Base-by-base conservation (phyloP, 2,888 invertebrate genomes). In the Aproaerema taeniolella region DNA sequence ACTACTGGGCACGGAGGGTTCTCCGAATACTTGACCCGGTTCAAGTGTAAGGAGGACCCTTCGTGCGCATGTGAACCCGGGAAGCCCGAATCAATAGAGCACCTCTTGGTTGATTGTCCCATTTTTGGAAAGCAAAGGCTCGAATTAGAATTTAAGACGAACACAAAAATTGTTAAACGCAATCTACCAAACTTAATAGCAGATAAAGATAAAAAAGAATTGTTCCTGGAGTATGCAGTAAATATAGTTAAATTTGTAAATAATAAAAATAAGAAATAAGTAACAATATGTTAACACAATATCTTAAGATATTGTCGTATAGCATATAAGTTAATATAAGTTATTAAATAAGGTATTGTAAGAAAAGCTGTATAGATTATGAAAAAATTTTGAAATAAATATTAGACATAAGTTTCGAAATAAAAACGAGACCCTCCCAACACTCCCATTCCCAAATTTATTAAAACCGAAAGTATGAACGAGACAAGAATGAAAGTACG, bases 11-110 rank as follows among this genome's bases (percentile, higher is more conserved):
- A 40, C 11, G 35, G 35, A 15, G 40, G 40, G 25, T 35, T 40
- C 40, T 34, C 41, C 2, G 28, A 31, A 8, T 34, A 39, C 24
- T 17, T 39, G 29, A 9, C 32, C 8, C 15, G 46, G 1, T 43
- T 42, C 26, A 31, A 17, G 10, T 40, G 40, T 8, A 43, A 40
- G n/a, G 42, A 44, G 24, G 40, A 13, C 26, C 44, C 40, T 8
- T 38, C 39, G 13, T 44, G 44, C 28, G n/a, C 11, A 20, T 47
- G 47, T 11, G 40, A 42, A 1, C 39, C 41, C 0, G n/a, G 4
- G 9, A 2, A 26, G 10, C n/a, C 2, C 15, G 40, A 31, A 8
- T n/a, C 31, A 1, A 32, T 32, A 13, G 8, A 15, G 10, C 31
- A 39, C 26, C 5, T 31, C n/a, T 16, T 39, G 6, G 10, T 31